These are phyloP conservation scores for Leptopilina myrica DNA, from an alignment of 2,888 invertebrate species.

Conservation along the genomic window DNA sequence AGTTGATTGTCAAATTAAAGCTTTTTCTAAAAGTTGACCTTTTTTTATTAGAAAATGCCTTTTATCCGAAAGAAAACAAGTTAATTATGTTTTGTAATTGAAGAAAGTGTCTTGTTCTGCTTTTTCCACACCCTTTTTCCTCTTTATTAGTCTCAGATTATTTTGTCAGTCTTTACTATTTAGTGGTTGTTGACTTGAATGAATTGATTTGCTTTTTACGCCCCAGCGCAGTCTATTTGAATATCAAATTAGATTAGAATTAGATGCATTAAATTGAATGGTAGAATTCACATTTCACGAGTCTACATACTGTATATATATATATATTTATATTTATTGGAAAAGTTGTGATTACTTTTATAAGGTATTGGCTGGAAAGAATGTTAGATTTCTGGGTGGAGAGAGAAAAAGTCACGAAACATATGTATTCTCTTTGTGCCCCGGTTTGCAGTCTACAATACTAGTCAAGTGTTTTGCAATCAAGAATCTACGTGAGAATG, in stretches of 20 bases:
- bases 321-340: not conserved
- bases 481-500: conserved; percentile 69
- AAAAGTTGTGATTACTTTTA: conserved; percentile 5
- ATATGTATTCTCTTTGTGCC: conserved; percentile 64
- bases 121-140: too few species aligned
- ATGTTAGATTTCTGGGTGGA: conserved; percentile 55
- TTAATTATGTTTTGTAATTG: too few species aligned
- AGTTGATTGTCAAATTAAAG: too few species aligned
- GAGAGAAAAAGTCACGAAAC: conserved; percentile 62
- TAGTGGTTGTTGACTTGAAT: not conserved
- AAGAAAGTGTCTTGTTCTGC: too few species aligned
- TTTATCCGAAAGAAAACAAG: too few species aligned
- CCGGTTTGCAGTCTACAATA: conserved; percentile 57
- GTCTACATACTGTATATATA: too few species aligned
- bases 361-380: conserved; percentile 46
- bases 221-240: not conserved
- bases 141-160: not conserved
- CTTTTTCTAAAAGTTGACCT: too few species aligned
- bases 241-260: conserved; percentile 7
- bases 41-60: too few species aligned
- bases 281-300: too few species aligned
- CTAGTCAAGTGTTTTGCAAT: conserved; percentile 68
- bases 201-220: not conserved
- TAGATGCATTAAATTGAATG: not conserved
- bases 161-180: not conserved